These are phyloP conservation scores for Clepsis dumicolana DNA, from an alignment of 2,888 invertebrate species.

Conservation along the genomic window DNA sequence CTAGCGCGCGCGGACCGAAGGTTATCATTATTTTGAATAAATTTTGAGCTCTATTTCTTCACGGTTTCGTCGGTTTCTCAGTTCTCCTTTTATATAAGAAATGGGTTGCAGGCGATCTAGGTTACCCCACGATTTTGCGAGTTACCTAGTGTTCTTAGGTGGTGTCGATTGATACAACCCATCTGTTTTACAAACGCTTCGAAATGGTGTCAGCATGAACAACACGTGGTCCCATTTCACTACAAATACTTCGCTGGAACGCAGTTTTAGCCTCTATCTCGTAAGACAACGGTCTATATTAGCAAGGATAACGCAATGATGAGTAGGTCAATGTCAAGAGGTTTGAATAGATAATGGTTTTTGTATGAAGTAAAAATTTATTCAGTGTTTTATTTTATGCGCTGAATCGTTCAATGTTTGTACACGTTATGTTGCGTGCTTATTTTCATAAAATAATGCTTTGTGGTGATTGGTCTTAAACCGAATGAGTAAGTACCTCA, in stretches of 20 bases:
- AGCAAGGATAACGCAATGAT: background rate
- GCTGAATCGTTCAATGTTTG: constrained; percentile 17
- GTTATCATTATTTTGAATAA: too few species aligned
- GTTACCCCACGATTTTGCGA: too few species aligned
- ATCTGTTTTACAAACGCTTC: constrained; percentile 60
- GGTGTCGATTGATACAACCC: constrained; percentile 48
- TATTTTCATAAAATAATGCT: background rate
- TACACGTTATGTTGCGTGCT: background rate
- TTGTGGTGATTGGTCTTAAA: too few species aligned
- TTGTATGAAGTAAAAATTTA: constrained; percentile 2
- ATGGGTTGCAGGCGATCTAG: too few species aligned
- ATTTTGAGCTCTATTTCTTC: too few species aligned
- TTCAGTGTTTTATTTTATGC: background rate
- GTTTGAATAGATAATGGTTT: constrained; percentile 34
- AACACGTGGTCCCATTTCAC: constrained; percentile 29
- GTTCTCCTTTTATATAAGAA: too few species aligned
- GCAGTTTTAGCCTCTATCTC: constrained; percentile 10
- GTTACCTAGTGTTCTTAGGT: background rate
- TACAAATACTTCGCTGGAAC: background rate
- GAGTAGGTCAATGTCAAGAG: constrained; percentile 40
- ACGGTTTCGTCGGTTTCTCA: too few species aligned
- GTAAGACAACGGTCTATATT: background rate
- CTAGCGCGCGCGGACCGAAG: too few species aligned
- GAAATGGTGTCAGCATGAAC: constrained; percentile 25
- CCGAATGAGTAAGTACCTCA: too few species aligned